Evolutionary conservation across 2,797 vertebrate species (phyloP), one percentile per base, ranked within the genome.

Genomic region (Xenops minutus): DNA sequence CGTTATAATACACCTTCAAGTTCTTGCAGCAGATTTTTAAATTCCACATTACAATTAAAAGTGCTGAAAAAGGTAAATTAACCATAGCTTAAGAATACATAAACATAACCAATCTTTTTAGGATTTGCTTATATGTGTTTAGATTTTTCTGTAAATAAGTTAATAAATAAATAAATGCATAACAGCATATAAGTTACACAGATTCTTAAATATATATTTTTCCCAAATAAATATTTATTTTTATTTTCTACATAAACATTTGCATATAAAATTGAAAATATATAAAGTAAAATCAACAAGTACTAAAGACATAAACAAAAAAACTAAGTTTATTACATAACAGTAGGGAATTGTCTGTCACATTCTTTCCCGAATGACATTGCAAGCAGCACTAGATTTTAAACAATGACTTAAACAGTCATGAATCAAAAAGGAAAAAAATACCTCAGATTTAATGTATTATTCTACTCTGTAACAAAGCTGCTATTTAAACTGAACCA

Each of bases 341-440:
- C 59, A 84, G 61, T 67, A 85, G 64, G 37, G 48, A 83, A 77
- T 80, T 87, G 16, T 91, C 78, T 66, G 52, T 83, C 68, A 89
- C 49, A 89, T 92, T 93, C 67, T 77, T 85, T 85, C 61, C 27
- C 0, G 0, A 56, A 54, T 83, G 44, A 61, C 52, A 82, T 30
- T 80, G 61, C 44, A 82, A 94, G 48, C 20, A 80, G 61, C 11
- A 46, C 34, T 46, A 46, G 18, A 81, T 69, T 81, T 81, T 58
- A 86, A 75, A 86, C 85, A 96, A 87, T 48, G 71, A 80, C 69
- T 85, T 69, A 85, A 94, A 96, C 43, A 96, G 49, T 63, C 83
- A 91, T 41, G 54, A 93, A 91, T 74, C 84, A 34, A 85, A 89
- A 90, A 73, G 37, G 36, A 63, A 92, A 93, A 79, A 83, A 89